Evolutionary conservation across 2,113 vertebrate species (phyloP), one percentile per base, ranked within the genome.

Genomic region (Zapornia atra): DNA sequence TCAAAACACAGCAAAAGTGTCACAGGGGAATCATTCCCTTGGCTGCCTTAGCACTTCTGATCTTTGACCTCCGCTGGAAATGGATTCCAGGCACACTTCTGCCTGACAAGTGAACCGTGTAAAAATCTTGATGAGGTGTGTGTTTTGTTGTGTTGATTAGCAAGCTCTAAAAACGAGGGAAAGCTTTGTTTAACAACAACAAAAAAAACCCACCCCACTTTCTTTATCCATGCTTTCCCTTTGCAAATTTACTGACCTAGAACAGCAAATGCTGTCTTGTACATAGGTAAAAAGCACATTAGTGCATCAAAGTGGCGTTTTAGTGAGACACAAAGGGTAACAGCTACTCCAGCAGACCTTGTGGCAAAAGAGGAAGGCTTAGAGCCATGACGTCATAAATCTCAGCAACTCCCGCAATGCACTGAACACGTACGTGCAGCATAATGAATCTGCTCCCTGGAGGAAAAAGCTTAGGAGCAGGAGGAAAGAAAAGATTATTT

Each of bases 401-500:
- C 95, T 82, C 94, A 92, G 91, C 79, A 94, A 40, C 83, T 95
- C 95, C 92, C 10, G 48, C 91, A 80, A 82, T 79, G 89, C 92
- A 79, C 94, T 88, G 82, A 92, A 86, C 15, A 3, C 9, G 8
- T 92, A 94, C 69, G 3, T 2, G 1, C 92, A 56, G 88, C 72
- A 94, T 64, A 96, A 96, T 90, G 92, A 96, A 44, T 89, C 91
- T 95, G 89, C 94, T 96, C 96, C 91, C 90, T 25, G 60, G 85
- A 97, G 95, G 85, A 80, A 96, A 79, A 95, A 86, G 87, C 95
- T 97, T 95, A 94, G 85, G 87, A 95, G 88, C 53, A 75, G 48
- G 72, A 92, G 91, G 96, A 97, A 96, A 96, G 94, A 93, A 97
- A 91, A 95, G 92, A 95, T 96, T 97, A 97, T 97, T 96, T 97